Percentiles rank a stretch among this genome's conserved stretches.
phyloP scores from a whole-genome alignment of 2,113 vertebrate genomes.

The Burhinus bistriatus region DNA sequence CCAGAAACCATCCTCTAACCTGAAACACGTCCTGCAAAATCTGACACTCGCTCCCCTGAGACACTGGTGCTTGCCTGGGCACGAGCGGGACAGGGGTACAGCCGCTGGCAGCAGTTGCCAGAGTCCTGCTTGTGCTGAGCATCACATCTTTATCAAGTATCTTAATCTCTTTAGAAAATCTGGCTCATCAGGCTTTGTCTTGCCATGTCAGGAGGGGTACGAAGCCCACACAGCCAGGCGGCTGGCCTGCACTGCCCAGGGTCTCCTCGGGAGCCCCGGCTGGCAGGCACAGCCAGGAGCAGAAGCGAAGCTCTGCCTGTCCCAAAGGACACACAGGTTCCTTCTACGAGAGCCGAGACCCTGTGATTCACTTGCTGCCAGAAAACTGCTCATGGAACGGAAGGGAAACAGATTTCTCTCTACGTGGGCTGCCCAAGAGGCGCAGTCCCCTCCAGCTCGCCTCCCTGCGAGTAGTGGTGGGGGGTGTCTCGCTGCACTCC shows the following conservation, averaged over 20 bases:
- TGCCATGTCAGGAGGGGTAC: background rate
- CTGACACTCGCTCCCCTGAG: background rate
- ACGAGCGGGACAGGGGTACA: rapidly evolving
- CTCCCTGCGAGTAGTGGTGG: no score
- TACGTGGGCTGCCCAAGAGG: no score
- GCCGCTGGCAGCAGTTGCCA: background rate
- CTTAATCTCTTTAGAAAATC: background rate
- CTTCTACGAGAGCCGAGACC: no score
- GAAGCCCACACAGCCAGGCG: rapidly evolving
- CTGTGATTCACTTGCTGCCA: no score
- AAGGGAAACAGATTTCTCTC: no score
- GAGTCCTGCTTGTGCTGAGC: background rate
- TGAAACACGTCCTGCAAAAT: background rate
- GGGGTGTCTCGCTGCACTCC: no score
- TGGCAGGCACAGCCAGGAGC: no score
- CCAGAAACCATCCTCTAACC: background rate
- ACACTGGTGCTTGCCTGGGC: rapidly evolving
- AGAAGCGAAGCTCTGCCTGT: no score
- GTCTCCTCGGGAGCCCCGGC: no score
- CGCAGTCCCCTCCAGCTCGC: no score
- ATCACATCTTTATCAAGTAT: background rate
- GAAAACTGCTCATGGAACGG: no score
- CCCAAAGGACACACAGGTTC: no score
- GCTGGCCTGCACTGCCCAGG: background rate
- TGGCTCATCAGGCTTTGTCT: background rate